These are phyloP conservation scores for Trichoplax adhaerens DNA, from an alignment of 37 sponge, comb jelly and placozoan species.

Conservation along the genomic window DNA sequence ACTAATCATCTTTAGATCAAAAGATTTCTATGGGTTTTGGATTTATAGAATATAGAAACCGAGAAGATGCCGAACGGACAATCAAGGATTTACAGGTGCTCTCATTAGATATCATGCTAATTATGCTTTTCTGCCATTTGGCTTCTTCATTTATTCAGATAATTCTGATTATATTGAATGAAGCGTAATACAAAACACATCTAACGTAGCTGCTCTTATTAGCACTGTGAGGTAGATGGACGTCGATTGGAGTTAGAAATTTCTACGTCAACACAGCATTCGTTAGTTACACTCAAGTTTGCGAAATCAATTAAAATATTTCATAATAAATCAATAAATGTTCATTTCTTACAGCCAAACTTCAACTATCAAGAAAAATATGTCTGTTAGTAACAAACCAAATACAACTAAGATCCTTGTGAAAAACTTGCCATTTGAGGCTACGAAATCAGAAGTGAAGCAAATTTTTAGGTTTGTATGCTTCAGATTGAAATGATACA, in stretches of 20 bases:
- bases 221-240: slow-evolving; percentile 25
- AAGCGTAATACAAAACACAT: too few species aligned
- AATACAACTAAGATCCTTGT: slow-evolving; percentile 56
- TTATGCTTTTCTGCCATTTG: too few species aligned
- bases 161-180: too few species aligned
- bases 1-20: slow-evolving; percentile 24
- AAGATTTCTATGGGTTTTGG: slow-evolving; percentile 90
- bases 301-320: slow-evolving; percentile 6
- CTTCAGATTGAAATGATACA: too few species aligned
- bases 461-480: slow-evolving; percentile 29
- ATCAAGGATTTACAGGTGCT: slow-evolving; percentile 51
- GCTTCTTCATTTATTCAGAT: too few species aligned
- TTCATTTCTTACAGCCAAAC: too few species aligned
- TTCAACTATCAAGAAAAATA: too few species aligned
- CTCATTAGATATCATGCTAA: too few species aligned
- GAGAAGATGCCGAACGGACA: slow-evolving; percentile 42
- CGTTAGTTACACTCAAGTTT: slow-evolving; percentile 11
- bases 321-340: not conserved
- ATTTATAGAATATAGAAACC: slow-evolving; percentile 56
- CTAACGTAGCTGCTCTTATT: too few species aligned
- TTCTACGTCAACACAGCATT: slow-evolving; percentile 22
- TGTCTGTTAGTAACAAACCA: not conserved
- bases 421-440: slow-evolving; percentile 89
- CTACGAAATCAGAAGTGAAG: slow-evolving; percentile 53
- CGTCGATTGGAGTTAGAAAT: slow-evolving; percentile 71